phyloP scores from a whole-genome alignment of 2,888 invertebrate genomes.

The Calliphora vomitoria region DNA sequence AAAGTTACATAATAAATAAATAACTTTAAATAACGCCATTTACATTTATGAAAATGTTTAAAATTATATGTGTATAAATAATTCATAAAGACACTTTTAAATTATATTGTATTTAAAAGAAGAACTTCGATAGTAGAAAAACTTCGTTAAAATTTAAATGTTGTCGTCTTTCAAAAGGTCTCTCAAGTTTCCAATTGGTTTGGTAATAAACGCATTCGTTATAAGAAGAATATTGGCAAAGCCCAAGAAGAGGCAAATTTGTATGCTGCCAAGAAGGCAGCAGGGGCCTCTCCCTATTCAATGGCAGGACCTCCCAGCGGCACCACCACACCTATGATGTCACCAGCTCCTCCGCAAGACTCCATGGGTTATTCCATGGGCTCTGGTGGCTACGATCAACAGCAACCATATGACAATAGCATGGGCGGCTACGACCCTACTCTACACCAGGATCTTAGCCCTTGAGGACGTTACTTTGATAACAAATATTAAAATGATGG shows the following conservation, averaged over 20 bases:
- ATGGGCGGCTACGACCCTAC: slow-evolving; percentile 95
- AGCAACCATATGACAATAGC: slow-evolving; percentile 94
- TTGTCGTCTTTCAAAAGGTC: slow-evolving; percentile 77
- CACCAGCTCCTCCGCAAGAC: slow-evolving; percentile 96
- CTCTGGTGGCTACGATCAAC: slow-evolving; percentile 95
- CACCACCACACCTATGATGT: slow-evolving; percentile 97
- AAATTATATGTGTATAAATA: no score
- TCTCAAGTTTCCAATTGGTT: slow-evolving; percentile 99
- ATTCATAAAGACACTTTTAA: no score
- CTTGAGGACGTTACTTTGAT: slow-evolving; percentile 84
- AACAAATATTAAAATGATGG: slow-evolving; percentile 76
- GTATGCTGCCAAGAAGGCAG: slow-evolving; percentile 99
- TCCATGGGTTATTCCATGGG: slow-evolving; percentile 97
- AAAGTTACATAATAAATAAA: not conserved
- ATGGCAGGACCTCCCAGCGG: slow-evolving; percentile 95
- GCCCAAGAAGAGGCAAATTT: slow-evolving; percentile 99
- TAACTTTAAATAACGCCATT: no score
- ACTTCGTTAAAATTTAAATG: slow-evolving; percentile 2
- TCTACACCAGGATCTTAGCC: slow-evolving; percentile 94
- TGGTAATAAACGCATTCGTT: slow-evolving; percentile 99
- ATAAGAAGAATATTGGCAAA: slow-evolving; percentile 99
- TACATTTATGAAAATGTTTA: no score
- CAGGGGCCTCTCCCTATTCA: slow-evolving; percentile 95
- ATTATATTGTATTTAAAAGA: no score
- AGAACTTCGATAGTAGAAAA: not conserved